Percentiles rank a stretch among this genome's conserved stretches.
Conservation (phyloP, 2,888 invertebrate genomes). For the Odontocolon sp. region DNA sequence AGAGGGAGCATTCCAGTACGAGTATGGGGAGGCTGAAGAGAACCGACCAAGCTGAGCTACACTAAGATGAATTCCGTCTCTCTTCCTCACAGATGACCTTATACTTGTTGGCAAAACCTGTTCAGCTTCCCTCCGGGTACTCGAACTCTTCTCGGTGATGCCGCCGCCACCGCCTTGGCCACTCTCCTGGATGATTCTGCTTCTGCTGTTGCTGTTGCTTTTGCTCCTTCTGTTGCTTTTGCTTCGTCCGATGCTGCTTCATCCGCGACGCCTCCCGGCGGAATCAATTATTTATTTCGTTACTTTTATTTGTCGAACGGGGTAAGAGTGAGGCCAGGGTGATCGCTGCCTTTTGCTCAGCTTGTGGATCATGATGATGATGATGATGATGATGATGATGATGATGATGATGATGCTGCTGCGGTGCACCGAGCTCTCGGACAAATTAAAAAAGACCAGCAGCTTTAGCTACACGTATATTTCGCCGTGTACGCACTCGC, state of each 20-base stretch:
- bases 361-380: too few species aligned
- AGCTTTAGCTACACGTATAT: slow-evolving; percentile 34
- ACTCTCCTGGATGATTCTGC: slow-evolving; percentile 38
- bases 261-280: slow-evolving; percentile 74
- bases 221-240: slow-evolving; percentile 18
- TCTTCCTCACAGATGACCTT: slow-evolving; percentile 75
- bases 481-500: not conserved
- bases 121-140: slow-evolving; percentile 74
- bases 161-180: slow-evolving; percentile 53
- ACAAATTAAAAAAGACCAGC: slow-evolving; percentile 39
- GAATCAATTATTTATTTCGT: slow-evolving; percentile 81
- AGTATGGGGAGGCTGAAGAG: slow-evolving; percentile 9
- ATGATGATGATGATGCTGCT: slow-evolving; percentile 36
- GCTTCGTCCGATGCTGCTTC: slow-evolving; percentile 62
- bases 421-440: slow-evolving; percentile 39
- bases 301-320: slow-evolving; percentile 75
- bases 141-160: slow-evolving; percentile 49
- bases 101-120: slow-evolving; percentile 77
- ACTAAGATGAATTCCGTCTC: slow-evolving; percentile 60
- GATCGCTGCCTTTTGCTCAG: slow-evolving; percentile 28
- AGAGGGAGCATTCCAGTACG: slow-evolving; percentile 47
- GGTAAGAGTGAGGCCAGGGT: not conserved
- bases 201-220: slow-evolving; percentile 28
- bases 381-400: too few species aligned
- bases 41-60: slow-evolving; percentile 4